These are phyloP conservation scores for Notothenia rossii DNA, from an alignment of 2,113 vertebrate genomes.

Conservation along the genomic window DNA sequence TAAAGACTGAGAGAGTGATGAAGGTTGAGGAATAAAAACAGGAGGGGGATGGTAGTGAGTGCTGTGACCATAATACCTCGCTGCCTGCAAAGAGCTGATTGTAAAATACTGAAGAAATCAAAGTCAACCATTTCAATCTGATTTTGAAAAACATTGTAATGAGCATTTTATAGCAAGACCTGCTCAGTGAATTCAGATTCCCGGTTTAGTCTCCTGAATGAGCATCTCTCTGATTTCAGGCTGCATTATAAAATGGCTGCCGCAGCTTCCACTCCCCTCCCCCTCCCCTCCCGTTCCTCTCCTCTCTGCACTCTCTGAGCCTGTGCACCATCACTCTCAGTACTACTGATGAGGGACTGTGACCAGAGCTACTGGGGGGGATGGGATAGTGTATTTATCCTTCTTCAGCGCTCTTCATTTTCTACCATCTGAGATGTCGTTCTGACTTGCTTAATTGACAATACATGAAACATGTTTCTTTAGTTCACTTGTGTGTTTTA, in stretches of 20 bases:
- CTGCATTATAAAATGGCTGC: conserved; percentile 82
- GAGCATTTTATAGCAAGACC: conserved; percentile 2
- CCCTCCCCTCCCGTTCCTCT: conserved; percentile 50
- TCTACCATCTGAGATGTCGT: conserved; percentile 6
- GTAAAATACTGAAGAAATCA: neutral
- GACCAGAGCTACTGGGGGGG: conserved; percentile 67
- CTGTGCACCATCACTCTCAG: conserved; percentile 78
- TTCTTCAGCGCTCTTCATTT: conserved; percentile 37
- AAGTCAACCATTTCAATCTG: conserved; percentile 9
- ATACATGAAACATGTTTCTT: neutral
- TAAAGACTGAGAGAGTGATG: conserved; percentile 14
- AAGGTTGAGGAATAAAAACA: neutral
- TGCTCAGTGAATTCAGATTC: conserved; percentile 12
- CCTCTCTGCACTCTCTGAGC: conserved; percentile 65
- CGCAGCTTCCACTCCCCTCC: conserved; percentile 65
- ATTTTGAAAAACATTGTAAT: neutral
- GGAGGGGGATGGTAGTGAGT: conserved; percentile 8
- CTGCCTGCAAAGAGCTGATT: conserved; percentile 1
- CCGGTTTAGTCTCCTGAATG: conserved; percentile 26
- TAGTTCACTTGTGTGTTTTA: conserved; percentile 30
- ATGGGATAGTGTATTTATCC: conserved; percentile 54
- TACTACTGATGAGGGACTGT: conserved; percentile 74
- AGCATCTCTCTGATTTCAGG: conserved; percentile 71
- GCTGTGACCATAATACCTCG: conserved; percentile 5
- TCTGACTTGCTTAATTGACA: conserved; percentile 15